phyloP scores from a whole-genome alignment of 2,888 invertebrate genomes.

The Athalia circularis region DNA sequence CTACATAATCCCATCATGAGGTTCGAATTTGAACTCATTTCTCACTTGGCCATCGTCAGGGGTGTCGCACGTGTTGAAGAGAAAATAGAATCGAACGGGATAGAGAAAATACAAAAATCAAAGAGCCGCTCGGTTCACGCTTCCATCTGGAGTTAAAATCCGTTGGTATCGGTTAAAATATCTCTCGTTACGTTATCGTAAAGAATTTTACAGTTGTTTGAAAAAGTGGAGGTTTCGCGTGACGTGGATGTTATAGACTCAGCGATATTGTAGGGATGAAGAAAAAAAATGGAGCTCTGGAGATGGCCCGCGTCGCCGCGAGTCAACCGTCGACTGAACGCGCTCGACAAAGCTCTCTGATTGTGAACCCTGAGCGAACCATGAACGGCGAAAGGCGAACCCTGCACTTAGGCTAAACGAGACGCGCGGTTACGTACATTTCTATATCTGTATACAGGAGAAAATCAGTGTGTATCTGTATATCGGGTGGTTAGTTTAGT shows the following conservation, averaged over 20 bases:
- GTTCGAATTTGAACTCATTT: constrained; percentile 8
- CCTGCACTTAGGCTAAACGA: constrained; percentile 35
- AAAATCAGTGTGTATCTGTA: neutral
- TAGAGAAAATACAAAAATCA: neutral
- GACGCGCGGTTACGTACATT: constrained; percentile 17
- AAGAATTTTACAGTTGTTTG: neutral
- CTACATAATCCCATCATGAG: neutral
- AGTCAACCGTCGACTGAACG: constrained; percentile 39
- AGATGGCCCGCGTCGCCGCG: constrained; percentile 40
- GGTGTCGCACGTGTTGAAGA: neutral
- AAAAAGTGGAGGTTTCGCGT: neutral
- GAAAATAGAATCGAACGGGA: neutral
- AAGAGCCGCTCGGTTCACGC: neutral
- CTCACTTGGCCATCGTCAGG: neutral
- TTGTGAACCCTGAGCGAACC: constrained; percentile 2
- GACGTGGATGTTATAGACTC: constrained; percentile 8
- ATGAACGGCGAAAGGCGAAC: constrained; percentile 22
- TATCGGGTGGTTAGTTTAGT: constrained; percentile 34
- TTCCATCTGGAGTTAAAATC: neutral
- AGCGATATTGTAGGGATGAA: constrained; percentile 6
- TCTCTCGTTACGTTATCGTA: constrained; percentile 33
- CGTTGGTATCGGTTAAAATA: neutral
- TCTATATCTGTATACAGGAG: neutral
- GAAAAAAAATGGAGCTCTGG: constrained; percentile 10
- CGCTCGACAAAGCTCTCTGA: constrained; percentile 19